phyloP scores from a whole-genome alignment of 1,140 invertebrate genomes.

The Drosophila pandora region DNA sequence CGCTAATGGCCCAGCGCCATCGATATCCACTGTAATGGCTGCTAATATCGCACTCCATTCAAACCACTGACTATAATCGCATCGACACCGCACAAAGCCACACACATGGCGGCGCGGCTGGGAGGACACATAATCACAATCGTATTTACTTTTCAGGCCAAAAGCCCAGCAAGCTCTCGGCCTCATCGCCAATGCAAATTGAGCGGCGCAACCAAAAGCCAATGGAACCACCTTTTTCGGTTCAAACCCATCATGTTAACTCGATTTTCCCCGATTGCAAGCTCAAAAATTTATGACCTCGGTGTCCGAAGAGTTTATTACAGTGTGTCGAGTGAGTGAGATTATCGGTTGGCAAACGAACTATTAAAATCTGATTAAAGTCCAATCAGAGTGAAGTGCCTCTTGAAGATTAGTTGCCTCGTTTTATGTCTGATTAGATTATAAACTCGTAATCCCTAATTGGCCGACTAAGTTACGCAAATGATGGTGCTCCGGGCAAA shows the following conservation, averaged over 20 bases:
- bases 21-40: conserved; percentile 1
- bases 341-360: background rate
- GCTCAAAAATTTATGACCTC: conserved; percentile 11
- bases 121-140: conserved; percentile 50
- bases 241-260: conserved; percentile 1
- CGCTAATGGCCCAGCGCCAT: conserved; percentile 12
- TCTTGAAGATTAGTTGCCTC: conserved; percentile 12
- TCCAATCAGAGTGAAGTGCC: conserved; percentile 3
- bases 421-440: conserved; percentile 3
- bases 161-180: conserved; percentile 8
- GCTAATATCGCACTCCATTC: conserved; percentile 22
- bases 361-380: conserved; percentile 26
- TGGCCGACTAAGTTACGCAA: conserved; percentile 2
- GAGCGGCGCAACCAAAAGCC: conserved; percentile 52
- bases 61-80: conserved; percentile 59
- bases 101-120: conserved; percentile 6
- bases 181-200: conserved; percentile 62
- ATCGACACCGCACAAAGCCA: conserved; percentile 30
- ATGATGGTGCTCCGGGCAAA: conserved; percentile 18
- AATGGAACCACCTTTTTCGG: conserved; percentile 14
- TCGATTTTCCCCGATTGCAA: conserved; percentile 8
- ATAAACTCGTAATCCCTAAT: conserved; percentile 8
- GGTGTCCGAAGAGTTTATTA: conserved; percentile 3
- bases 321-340: background rate
- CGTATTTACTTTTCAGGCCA: conserved; percentile 16